Evolutionary conservation across 2,797 vertebrate species (phyloP), one percentile per base, ranked within the genome.

Genomic region (Picus viridis): DNA sequence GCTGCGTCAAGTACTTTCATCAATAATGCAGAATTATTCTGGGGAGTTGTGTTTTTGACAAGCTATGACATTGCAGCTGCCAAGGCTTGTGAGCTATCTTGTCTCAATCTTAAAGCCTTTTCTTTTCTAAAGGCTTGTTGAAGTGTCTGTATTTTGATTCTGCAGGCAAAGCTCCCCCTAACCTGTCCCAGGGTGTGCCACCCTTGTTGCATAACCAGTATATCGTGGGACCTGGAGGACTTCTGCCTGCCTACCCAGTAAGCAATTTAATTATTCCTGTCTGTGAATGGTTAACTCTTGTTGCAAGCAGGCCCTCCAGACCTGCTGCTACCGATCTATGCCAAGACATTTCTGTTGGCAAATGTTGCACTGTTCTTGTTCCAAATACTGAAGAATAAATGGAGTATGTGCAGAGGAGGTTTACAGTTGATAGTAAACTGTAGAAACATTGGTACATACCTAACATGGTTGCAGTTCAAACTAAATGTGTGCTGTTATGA

Each of bases 191-290:
- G 96, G 99, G 99, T 83, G 98, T 99, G 41, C 98, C 99, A 19
- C 99, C 99, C 73, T 97, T 99, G 94, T 97, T 99, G 95, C 98
- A 98, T 97, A 99, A 98, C 98, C 99, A 99, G 98, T 99, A 99
- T 97, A 99, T 99, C 96, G 98, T 99, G 98, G 99, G 99, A 94
- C 99, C 99, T 14, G 99, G 99, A 95, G 99, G 99, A 93, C 98
- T 99, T 93, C 98, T 99, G 88, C 99, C 99, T 92, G 99, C 99
- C 92, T 99, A 99, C 96, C 99, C 99, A 97, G 99, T 99, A 98
- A 98, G 98, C 93, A 34, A 18, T 76, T 64, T 57, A 67, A 78
- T 91, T 96, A 58, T 94, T 88, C 59, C 39, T 92, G 68, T 83
- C 53, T 18, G 36, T 30, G 16, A 39, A 41, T 56, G 53, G 63